Base-by-base conservation (phyloP, 2,888 invertebrate species). In the Bombylius discolor region DNA sequence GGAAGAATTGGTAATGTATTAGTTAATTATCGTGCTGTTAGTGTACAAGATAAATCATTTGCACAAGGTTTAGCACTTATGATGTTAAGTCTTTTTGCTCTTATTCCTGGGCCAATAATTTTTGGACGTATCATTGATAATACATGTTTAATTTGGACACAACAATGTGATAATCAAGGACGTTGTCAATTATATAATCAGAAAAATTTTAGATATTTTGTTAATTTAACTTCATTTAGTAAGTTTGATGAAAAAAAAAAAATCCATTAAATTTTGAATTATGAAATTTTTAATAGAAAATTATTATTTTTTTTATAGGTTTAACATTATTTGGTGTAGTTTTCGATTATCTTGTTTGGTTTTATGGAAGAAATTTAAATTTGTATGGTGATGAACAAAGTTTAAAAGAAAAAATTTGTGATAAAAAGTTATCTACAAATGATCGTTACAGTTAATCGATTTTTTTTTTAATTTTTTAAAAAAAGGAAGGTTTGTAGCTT, bases 71-170 rank as follows among this genome's bases (percentile, higher is more conserved):
- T 84, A 34, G 75, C 79, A 0, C 70, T 83, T 1, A 79, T 82
- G 71, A 70, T 82, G 65, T 69, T 83, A 50, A 82, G 82, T 51
- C 63, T 83, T 33, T 78, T 83, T 62, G 82, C 81, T 3, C 73
- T 84, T 57, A 83, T 85, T 58, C 86, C 86, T 1, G 84, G 83
- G 6, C 85, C 86, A 1, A 82, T 86, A 55, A 71, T 85, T 49
- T 73, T 69, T 58, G 86, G 86, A 1, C 77, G 79, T 13, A 77
- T 85, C 51, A 82, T 77, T 64, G 85, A 85, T 67, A 78, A 79
- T 12, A 79, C 84, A 1, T 85, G 85, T 60, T 65, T 83, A 45
- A 77, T 83, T 32, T 85, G 85, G 85, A 81, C 82, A 42, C 73
- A 79, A 53, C 78, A 79, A 7, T 85, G 85, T 63, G 80, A 78